A percentile compares a stretch with the other conserved stretches of the same genome.
phyloP scores from a whole-genome alignment of 2,797 vertebrate species.

The Oreochromis mossambicus region DNA sequence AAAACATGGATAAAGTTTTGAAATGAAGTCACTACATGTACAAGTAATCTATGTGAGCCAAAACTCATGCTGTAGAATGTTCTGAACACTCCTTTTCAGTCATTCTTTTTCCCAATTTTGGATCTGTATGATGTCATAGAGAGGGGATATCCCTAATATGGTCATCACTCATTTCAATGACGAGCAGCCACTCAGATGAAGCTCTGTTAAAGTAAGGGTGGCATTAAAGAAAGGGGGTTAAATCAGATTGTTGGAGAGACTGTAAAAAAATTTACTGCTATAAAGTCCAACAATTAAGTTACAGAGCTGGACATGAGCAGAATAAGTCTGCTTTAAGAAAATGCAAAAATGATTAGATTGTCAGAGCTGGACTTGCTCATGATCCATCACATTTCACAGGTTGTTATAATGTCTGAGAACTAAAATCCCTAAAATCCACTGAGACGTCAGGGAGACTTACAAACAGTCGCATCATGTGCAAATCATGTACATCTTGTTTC shows the following conservation, averaged over 20 bases:
- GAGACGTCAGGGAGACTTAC: not conserved
- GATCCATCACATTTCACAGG: not conserved
- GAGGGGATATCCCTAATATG: not conserved
- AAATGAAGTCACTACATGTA: not conserved
- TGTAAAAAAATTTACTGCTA: not conserved
- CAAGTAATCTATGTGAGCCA: not conserved
- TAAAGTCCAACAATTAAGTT: not conserved
- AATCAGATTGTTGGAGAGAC: not conserved
- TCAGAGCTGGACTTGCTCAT: not conserved
- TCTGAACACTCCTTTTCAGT: rapidly evolving
- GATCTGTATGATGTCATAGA: not conserved
- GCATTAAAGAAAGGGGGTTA: rapidly evolving
- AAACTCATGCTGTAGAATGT: not conserved
- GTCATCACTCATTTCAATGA: not conserved
- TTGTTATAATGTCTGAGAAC: not conserved
- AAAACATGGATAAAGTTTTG: not conserved
- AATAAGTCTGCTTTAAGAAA: not conserved
- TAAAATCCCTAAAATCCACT: not conserved
- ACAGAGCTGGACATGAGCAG: too few species aligned
- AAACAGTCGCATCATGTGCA: not conserved
- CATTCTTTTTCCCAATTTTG: not conserved
- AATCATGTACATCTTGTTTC: not conserved
- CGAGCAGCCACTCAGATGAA: not conserved
- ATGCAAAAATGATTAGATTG: not conserved
- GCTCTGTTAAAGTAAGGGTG: not conserved